phyloP scores from a whole-genome alignment of 2,113 vertebrate species.

The Benitochromis conjunctus region DNA sequence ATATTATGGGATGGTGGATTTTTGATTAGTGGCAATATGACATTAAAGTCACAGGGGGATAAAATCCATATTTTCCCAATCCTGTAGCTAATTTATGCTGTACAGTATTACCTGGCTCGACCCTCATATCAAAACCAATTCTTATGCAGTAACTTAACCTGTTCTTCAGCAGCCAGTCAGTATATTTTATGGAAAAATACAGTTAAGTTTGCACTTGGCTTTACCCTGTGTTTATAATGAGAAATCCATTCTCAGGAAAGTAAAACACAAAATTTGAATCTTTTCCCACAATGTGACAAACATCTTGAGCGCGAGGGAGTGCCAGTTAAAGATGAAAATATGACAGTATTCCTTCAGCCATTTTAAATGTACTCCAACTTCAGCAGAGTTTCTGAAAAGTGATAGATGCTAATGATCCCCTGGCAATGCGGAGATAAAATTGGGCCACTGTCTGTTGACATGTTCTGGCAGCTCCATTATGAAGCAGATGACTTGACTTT shows the following conservation, averaged over 20 bases:
- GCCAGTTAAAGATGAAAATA: constrained; percentile 12
- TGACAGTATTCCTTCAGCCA: constrained; percentile 19
- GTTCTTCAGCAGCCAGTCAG: neutral
- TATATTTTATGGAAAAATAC: neutral
- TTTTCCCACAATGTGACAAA: constrained; percentile 11
- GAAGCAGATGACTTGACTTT: constrained; percentile 48
- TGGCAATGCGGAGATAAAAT: constrained; percentile 51
- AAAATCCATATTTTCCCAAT: neutral
- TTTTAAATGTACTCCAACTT: constrained; percentile 40
- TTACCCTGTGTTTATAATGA: neutral
- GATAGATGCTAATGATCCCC: constrained; percentile 54
- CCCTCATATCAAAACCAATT: neutral
- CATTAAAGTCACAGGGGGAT: neutral
- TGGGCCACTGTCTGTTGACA: constrained; percentile 54
- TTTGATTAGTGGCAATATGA: neutral
- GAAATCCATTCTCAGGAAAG: neutral
- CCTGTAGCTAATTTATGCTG: neutral
- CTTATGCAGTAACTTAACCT: neutral
- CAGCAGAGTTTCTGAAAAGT: constrained; percentile 31
- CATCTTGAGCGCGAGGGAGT: neutral
- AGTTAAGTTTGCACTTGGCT: neutral
- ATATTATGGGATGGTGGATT: neutral
- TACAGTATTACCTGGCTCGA: neutral
- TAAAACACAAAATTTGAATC: constrained; percentile 11
- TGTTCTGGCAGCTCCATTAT: constrained; percentile 59